These are phyloP conservation scores for Peromyscus aztecus DNA, from an alignment of 2,797 vertebrate species.

Conservation along the genomic window DNA sequence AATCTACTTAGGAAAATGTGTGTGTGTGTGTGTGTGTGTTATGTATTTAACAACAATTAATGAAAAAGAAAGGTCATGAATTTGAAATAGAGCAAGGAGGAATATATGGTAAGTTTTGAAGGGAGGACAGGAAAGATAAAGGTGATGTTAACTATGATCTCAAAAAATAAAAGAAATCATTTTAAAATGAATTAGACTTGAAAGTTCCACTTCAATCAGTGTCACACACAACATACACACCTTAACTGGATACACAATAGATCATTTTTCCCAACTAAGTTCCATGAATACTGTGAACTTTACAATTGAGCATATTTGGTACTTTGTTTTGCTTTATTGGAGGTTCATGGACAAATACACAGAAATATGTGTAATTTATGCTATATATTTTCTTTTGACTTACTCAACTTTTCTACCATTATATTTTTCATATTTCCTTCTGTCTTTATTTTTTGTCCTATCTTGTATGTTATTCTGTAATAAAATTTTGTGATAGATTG, in stretches of 20 bases:
- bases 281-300: neutral
- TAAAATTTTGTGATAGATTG: neutral
- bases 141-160: neutral
- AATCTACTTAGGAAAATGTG: neutral
- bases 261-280: neutral
- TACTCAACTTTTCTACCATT: neutral
- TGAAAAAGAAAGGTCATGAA: neutral
- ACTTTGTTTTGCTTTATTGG: neutral
- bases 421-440: neutral
- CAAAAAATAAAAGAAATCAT: neutral
- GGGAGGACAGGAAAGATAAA: neutral
- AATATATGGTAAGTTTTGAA: neutral
- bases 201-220: neutral
- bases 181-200: neutral
- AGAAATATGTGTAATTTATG: neutral
- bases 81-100: neutral
- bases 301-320: neutral
- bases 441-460: neutral
- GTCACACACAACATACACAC: neutral
- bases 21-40: neutral
- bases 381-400: neutral
- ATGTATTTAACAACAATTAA: neutral
- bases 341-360: neutral
- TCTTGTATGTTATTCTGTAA: neutral
- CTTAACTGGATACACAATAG: neutral